Evolutionary conservation across 2,888 invertebrate species (phyloP).

Genomic region (Epirrhoe alternata): DNA sequence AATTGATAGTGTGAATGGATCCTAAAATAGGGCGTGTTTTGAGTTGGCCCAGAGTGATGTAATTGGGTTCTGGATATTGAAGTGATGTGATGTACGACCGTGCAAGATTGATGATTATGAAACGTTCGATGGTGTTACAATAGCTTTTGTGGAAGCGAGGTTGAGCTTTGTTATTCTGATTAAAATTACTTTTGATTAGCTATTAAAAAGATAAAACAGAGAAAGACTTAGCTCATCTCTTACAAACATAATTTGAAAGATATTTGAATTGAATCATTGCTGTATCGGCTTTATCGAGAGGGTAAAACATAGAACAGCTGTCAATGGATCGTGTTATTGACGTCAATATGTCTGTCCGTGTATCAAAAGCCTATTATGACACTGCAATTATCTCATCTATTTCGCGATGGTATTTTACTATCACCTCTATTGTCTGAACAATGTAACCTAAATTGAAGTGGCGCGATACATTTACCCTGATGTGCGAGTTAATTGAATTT

Average conservation of each 20-base stretch:
- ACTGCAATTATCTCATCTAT: neutral
- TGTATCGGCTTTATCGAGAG: neutral
- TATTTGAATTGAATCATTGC: neutral
- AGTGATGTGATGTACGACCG: conserved; percentile 51
- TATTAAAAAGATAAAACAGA: neutral
- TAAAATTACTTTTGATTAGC: neutral
- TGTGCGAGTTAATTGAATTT: conserved; percentile 62
- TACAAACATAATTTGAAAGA: neutral
- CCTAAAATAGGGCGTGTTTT: conserved; percentile 48
- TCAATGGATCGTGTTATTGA: neutral
- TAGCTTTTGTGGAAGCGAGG: conserved; percentile 8
- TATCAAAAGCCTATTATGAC: conserved; percentile 3
- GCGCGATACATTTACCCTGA: conserved; percentile 52
- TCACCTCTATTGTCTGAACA: conserved; percentile 31
- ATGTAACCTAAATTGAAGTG: conserved; percentile 56
- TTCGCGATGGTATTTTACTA: neutral
- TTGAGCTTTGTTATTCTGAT: neutral
- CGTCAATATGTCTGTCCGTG: neutral
- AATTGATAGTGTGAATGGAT: conserved; percentile 30
- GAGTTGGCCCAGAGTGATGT: conserved; percentile 46
- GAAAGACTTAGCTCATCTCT: neutral
- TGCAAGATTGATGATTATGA: conserved; percentile 52
- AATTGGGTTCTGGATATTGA: conserved; percentile 53
- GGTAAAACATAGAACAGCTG: neutral
- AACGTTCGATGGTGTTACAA: conserved; percentile 35